Conservation (phyloP, 2,797 vertebrate species). For the Girardinus metallicus region DNA sequence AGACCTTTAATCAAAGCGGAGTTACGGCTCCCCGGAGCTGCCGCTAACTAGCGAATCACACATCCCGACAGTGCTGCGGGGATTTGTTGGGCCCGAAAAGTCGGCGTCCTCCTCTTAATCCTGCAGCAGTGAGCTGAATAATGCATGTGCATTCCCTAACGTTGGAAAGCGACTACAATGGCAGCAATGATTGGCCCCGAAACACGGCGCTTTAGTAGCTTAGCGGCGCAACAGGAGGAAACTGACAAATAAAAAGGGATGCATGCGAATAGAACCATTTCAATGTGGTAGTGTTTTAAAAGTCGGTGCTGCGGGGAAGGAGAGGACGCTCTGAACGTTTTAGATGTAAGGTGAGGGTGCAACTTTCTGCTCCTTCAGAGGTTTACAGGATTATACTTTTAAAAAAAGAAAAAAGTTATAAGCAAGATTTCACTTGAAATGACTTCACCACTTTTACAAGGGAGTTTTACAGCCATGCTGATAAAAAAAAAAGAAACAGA, state of each 20-base stretch:
- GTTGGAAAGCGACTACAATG: conserved; percentile 15
- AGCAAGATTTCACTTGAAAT: neutral
- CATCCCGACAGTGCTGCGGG: conserved; percentile 40
- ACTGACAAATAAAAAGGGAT: neutral
- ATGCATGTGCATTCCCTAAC: conserved; percentile 33
- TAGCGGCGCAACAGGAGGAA: neutral
- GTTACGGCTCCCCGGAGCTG: conserved; percentile 45
- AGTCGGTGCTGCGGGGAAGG: neutral
- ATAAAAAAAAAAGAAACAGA: too few relatives aligned
- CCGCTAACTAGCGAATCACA: conserved; percentile 49
- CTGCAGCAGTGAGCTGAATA: conserved; percentile 45
- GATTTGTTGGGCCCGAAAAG: conserved; percentile 40
- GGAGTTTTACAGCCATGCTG: too few relatives aligned
- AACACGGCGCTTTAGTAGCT: neutral
- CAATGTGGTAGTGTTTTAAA: neutral
- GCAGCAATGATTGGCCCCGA: conserved; percentile 36
- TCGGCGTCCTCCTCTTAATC: conserved; percentile 45
- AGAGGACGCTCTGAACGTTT: neutral
- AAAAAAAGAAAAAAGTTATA: neutral
- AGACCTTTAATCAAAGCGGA: conserved; percentile 67
- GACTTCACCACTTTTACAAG: neutral
- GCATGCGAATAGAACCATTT: conserved; percentile 11
- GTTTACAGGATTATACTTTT: neutral
- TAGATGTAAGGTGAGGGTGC: neutral
- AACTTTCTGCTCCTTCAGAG: neutral